phyloP scores from a whole-genome alignment of 2,797 vertebrate genomes.

The Morelia viridis region DNA sequence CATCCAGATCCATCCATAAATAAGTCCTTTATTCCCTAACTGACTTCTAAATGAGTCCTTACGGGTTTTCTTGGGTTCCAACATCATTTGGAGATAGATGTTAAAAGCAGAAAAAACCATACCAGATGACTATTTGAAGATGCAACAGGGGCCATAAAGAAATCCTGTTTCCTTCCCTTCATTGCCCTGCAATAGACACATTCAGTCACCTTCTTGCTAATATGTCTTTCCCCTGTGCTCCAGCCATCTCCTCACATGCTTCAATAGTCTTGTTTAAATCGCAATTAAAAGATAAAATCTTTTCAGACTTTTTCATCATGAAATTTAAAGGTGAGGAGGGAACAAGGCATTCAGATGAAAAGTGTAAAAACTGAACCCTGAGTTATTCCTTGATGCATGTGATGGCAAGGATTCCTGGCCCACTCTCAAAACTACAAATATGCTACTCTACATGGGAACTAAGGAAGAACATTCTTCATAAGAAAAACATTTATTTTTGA shows the following conservation, averaged over 20 bases:
- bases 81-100: neutral
- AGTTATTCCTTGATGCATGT: neutral
- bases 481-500: neutral
- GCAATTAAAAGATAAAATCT: neutral
- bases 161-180: neutral
- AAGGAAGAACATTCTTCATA: neutral
- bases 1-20: neutral
- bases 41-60: neutral
- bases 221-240: neutral
- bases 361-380: neutral
- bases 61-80: neutral
- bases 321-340: neutral
- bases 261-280: neutral
- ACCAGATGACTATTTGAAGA: neutral
- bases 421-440: neutral
- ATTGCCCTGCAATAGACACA: neutral
- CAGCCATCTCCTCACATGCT: neutral
- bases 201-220: neutral
- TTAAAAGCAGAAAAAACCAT: neutral
- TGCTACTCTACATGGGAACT: neutral
- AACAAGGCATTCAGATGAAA: neutral
- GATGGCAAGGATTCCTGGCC: neutral
- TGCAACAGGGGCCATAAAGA: neutral
- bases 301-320: neutral
- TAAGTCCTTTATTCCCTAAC: neutral